phyloP scores from a whole-genome alignment of 2,797 vertebrate species.

The Gouania willdenowi region DNA sequence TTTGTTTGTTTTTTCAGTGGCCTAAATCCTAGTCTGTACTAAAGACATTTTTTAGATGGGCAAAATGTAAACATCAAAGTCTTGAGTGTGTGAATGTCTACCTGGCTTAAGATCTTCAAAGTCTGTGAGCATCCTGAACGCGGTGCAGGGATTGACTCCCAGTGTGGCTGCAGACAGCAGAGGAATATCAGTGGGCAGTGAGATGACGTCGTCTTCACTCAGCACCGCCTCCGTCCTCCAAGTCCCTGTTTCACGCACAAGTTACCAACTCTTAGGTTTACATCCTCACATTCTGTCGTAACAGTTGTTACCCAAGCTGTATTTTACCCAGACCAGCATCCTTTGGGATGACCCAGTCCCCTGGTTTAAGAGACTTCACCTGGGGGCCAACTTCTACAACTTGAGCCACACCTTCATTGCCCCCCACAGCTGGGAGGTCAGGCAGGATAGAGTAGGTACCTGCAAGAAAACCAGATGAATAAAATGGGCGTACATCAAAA shows the following conservation, averaged over 20 bases:
- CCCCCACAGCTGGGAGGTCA: conserved; percentile 86
- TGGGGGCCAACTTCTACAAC: conserved; percentile 80
- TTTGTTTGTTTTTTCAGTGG: not conserved
- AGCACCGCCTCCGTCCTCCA: conserved; percentile 85
- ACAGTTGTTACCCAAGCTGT: not conserved
- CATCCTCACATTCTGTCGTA: not conserved
- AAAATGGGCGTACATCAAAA: too few relatives aligned
- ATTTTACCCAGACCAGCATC: conserved; percentile 81
- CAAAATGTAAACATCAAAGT: not conserved
- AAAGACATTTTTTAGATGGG: too few relatives aligned
- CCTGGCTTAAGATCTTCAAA: conserved; percentile 86
- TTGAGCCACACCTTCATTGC: conserved; percentile 90
- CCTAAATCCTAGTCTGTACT: not conserved
- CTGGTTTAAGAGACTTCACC: conserved; percentile 76
- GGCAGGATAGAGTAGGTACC: conserved; percentile 87
- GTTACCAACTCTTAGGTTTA: not conserved
- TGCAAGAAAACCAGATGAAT: conserved; percentile 51
- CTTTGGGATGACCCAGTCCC: conserved; percentile 89
- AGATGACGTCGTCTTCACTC: conserved; percentile 70
- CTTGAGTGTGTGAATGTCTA: conserved; percentile 32
- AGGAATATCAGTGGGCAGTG: conserved; percentile 81
- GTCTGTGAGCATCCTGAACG: conserved; percentile 87
- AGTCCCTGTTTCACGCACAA: conserved; percentile 77
- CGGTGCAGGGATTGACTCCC: conserved; percentile 92
- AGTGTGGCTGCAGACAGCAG: conserved; percentile 87